Evolutionary conservation across 2,888 invertebrate species (phyloP).

Genomic region (Nephrocerus scutellatus): DNA sequence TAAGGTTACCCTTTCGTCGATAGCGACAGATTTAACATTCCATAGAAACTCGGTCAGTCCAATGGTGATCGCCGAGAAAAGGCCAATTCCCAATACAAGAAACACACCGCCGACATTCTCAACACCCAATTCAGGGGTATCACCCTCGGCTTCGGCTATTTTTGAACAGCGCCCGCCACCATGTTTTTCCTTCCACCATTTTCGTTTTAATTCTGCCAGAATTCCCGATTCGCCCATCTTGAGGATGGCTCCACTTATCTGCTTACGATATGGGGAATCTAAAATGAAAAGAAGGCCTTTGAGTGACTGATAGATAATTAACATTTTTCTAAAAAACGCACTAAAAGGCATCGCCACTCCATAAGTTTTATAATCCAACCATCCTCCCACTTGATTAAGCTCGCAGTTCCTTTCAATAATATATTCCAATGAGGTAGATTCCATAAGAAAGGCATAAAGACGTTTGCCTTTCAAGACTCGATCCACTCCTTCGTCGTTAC

Average conservation of each 20-base stretch:
- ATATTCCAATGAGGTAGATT: conserved; percentile 92
- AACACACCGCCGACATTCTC: conserved; percentile 87
- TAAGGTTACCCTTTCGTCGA: conserved; percentile 63
- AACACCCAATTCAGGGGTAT: conserved; percentile 42
- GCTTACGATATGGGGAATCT: conserved; percentile 73
- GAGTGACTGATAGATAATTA: not conserved
- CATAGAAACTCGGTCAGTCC: conserved; percentile 79
- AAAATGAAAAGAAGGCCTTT: not conserved
- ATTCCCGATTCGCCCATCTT: conserved; percentile 84
- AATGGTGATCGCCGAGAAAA: conserved; percentile 62
- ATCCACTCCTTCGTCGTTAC: conserved; percentile 81
- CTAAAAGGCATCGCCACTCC: conserved; percentile 89
- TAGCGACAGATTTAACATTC: conserved; percentile 71
- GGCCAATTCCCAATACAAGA: conserved; percentile 71
- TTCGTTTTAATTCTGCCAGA: conserved; percentile 71
- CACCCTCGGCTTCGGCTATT: conserved; percentile 26
- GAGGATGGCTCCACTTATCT: conserved; percentile 80
- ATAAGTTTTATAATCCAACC: conserved; percentile 86
- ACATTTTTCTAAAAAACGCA: conserved; percentile 48
- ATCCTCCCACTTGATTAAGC: conserved; percentile 71
- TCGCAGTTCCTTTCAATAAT: conserved; percentile 79
- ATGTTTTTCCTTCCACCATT: conserved; percentile 82
- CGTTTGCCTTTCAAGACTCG: conserved; percentile 71
- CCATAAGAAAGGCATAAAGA: conserved; percentile 91
- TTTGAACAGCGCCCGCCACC: conserved; percentile 42